These are phyloP conservation scores for Rhynchophorus ferrugineus DNA, from an alignment of 1,140 invertebrate genomes.

Conservation along the genomic window DNA sequence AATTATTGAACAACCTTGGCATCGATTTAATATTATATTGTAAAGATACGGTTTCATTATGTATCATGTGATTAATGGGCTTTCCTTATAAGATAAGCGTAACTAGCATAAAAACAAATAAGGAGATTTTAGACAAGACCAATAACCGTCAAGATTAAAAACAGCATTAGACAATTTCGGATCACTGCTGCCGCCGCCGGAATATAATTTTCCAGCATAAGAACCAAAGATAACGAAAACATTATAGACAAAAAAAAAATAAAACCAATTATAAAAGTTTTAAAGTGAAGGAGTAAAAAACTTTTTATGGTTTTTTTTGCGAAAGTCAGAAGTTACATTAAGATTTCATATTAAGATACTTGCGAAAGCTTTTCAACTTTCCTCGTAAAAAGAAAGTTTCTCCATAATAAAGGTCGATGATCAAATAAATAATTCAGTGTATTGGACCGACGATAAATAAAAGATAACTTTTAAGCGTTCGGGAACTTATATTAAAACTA, in stretches of 20 bases:
- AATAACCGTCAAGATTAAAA: too few species aligned
- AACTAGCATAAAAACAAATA: too few species aligned
- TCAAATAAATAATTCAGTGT: slow-evolving; percentile 14
- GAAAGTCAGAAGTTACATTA: slow-evolving; percentile 20
- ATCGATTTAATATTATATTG: too few species aligned
- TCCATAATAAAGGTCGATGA: slow-evolving; percentile 11
- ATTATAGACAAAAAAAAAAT: slow-evolving; percentile 13
- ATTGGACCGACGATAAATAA: slow-evolving; percentile 10
- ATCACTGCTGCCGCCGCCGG: too few species aligned
- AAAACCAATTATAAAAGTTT: slow-evolving; percentile 19
- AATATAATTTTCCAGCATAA: too few species aligned
- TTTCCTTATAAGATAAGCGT: too few species aligned
- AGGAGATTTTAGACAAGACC: too few species aligned
- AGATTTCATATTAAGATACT: slow-evolving; percentile 20
- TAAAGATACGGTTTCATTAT: too few species aligned
- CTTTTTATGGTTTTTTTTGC: slow-evolving; percentile 11
- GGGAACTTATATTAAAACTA: neutral
- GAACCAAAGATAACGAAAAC: slow-evolving; percentile 10
- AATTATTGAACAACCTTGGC: too few species aligned
- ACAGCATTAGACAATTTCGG: too few species aligned
- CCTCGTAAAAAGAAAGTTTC: slow-evolving; percentile 15
- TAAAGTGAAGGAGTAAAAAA: slow-evolving; percentile 19
- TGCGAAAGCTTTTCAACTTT: slow-evolving; percentile 16
- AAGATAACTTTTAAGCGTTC: neutral
- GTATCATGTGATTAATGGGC: too few species aligned